Percentiles rank a stretch among this genome's conserved stretches.
Conservation (phyloP, 37 sponge, comb jelly and placozoan genomes). For the Lycopodina hypogea region DNA sequence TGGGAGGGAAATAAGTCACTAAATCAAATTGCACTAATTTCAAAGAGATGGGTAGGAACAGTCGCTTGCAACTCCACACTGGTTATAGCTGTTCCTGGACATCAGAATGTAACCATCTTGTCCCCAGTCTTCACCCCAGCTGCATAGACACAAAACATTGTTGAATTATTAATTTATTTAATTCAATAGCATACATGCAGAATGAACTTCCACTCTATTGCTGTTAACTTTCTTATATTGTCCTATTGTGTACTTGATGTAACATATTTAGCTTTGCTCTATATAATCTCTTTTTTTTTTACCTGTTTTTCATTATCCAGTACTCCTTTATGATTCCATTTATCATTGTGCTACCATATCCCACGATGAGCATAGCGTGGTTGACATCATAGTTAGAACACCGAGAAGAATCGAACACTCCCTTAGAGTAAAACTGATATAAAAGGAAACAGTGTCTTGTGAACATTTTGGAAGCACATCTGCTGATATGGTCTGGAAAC, state of each 20-base stretch:
- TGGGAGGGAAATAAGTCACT: neutral
- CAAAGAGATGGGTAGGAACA: constrained; percentile 30
- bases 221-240: too few relatives aligned
- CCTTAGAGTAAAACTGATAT: constrained; percentile 42
- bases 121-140: constrained; percentile 34
- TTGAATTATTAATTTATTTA: too few relatives aligned
- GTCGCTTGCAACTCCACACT: constrained; percentile 30
- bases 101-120: constrained; percentile 12
- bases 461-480: too few relatives aligned
- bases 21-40: neutral
- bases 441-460: neutral
- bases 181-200: too few relatives aligned
- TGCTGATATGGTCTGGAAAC: too few relatives aligned
- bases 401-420: constrained; percentile 22
- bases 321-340: constrained; percentile 36
- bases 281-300: too few relatives aligned
- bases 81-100: constrained; percentile 33
- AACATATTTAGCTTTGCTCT: too few relatives aligned
- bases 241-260: too few relatives aligned
- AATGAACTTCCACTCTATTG: too few relatives aligned
- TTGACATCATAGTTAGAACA: constrained; percentile 45
- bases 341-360: constrained; percentile 41
- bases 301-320: constrained; percentile 73
- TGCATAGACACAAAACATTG: neutral
- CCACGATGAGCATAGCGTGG: constrained; percentile 61